Evolutionary conservation across 2,113 vertebrate genomes (phyloP).

Genomic region (Formicarius rufipectus): DNA sequence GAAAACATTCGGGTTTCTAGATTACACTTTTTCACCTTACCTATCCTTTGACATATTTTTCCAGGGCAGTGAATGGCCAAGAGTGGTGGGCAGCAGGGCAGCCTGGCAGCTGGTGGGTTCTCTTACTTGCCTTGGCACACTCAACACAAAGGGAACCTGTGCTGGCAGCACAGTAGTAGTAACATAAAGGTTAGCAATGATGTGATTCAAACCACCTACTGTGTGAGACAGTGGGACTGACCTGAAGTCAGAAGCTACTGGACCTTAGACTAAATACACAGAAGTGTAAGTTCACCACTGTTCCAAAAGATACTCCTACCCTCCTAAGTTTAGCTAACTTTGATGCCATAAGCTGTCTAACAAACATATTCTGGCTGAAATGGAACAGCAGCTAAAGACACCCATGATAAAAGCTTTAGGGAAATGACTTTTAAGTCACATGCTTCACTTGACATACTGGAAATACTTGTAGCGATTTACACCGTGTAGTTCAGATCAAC

Average conservation of each 20-base stretch:
- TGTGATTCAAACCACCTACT: not conserved
- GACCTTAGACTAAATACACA: not conserved
- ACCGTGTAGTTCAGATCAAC: not conserved
- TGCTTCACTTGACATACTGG: not conserved
- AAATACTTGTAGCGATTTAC: not conserved
- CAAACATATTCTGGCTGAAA: not conserved
- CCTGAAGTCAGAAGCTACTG: not conserved
- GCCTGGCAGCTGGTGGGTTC: not conserved
- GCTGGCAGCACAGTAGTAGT: not conserved
- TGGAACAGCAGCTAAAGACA: not conserved
- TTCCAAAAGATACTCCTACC: not conserved
- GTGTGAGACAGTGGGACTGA: not conserved
- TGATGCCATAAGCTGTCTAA: not conserved
- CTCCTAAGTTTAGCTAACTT: not conserved
- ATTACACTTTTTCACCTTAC: not conserved
- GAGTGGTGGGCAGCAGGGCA: not conserved
- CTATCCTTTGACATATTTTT: accelerated
- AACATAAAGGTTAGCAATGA: not conserved
- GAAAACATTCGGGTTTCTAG: not conserved
- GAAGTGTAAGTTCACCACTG: not conserved
- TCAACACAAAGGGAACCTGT: not conserved
- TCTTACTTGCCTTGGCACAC: not conserved
- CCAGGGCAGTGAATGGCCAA: not conserved
- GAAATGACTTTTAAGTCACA: not conserved
- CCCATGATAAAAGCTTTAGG: not conserved